Evolutionary conservation across 2,888 invertebrate species (phyloP).

Genomic region (Leptothorax acervorum): DNA sequence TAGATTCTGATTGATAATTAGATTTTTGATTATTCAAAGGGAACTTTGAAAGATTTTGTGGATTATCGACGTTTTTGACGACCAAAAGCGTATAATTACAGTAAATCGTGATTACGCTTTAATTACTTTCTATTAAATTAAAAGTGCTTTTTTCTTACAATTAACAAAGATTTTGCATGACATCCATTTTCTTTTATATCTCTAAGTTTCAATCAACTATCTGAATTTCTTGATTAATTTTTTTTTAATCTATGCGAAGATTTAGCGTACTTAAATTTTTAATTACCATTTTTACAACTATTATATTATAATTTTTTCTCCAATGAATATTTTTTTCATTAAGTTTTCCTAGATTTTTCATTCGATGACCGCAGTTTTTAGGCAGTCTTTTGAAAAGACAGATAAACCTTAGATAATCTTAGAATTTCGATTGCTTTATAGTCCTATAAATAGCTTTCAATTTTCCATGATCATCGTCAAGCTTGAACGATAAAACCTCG

Average conservation of each 20-base stretch:
- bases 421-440: background rate
- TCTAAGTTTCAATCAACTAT: background rate
- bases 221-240: background rate
- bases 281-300: background rate
- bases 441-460: background rate
- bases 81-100: background rate
- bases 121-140: background rate
- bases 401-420: background rate
- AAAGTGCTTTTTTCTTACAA: background rate
- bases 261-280: background rate
- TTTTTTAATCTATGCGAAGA: background rate
- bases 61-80: background rate
- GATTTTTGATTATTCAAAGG: too few species aligned
- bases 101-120: background rate
- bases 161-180: background rate
- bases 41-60: background rate
- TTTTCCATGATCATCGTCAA: background rate
- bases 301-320: background rate
- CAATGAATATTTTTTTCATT: background rate
- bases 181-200: background rate
- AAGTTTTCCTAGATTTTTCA: background rate
- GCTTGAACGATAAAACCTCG: slow-evolving; percentile 8
- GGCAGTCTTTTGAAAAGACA: background rate
- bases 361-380: background rate
- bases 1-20: background rate